Base-by-base conservation (phyloP, 2,113 vertebrate genomes). In the Lasiurus borealis region DNA sequence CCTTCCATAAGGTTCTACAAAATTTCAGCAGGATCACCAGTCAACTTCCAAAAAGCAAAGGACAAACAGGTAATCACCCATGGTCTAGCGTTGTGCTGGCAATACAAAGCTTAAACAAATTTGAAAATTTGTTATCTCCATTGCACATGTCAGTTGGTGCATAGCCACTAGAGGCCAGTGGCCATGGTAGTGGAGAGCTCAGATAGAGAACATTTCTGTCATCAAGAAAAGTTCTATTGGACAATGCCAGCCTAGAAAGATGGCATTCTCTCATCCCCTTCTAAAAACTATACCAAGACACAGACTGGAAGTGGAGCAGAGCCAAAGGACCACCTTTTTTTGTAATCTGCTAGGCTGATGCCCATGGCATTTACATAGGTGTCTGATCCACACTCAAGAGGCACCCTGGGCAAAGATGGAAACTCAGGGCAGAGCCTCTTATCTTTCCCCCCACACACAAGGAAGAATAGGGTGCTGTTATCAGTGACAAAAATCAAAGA, bases 261-360 rank as follows among this genome's bases (percentile, higher is more conserved):
- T 8, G 14, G 16, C 6, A 6, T 2, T 21, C 78, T 31, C 36
- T 0, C 0, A 0, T 2, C 9, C 48, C 40, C 84, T 40, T 46
- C 82, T 73, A 10, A 62, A 73, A 36, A 11, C 68, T 13, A 69
- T 1, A 27, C 27, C 10, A 4, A 54, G 44, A 77, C 77, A 12
- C 7, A 9, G 72, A 64, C n/a, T 23, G n/a, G 54, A 13, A 34
- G 68, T 29, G 31, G 54, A 50, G 66, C 52, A 57, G 12, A 46
- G 46, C 0, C 15, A 16, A 23, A 4, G 9, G 76, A 66, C 29
- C 50, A 2, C 44, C 44, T 66, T 44, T 73, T 50, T 44, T 46
- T 57, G 13, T 15, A 1, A 48, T 13, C 90, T 3, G 66, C 88
- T 62, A 18, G 69, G 52, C 36, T 3, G 5, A 68, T 14, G n/a